These are phyloP conservation scores for Drosophila affinis DNA, from an alignment of 2,888 invertebrate species.

Conservation along the genomic window DNA sequence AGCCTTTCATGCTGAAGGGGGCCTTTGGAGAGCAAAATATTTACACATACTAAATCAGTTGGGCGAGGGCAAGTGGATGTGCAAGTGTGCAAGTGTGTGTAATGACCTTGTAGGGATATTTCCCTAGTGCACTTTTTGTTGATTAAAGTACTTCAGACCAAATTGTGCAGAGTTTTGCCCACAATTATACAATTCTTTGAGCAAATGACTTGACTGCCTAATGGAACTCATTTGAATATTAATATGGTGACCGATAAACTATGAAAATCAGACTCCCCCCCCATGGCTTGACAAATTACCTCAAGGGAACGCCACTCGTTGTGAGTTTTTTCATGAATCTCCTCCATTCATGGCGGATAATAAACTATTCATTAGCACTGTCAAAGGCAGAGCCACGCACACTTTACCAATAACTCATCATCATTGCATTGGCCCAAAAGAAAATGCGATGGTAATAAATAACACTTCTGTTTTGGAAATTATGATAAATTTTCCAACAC, in stretches of 20 bases:
- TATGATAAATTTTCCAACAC: conserved; percentile 34
- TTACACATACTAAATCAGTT: conserved; percentile 76
- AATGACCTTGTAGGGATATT: conserved; percentile 41
- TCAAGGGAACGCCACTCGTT: not conserved
- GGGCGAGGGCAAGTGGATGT: conserved; percentile 10
- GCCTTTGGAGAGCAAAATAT: conserved; percentile 72
- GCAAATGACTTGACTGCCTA: conserved; percentile 1
- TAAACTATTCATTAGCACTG: conserved; percentile 54
- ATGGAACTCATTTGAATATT: not conserved
- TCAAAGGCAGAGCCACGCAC: conserved; percentile 39
- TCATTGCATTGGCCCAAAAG: conserved; percentile 29
- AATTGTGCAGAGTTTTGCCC: conserved; percentile 19
- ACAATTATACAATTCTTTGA: conserved; percentile 41
- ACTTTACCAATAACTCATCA: conserved; percentile 47
- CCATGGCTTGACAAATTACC: conserved; percentile 35
- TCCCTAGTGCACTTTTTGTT: conserved; percentile 31
- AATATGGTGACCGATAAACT: not conserved
- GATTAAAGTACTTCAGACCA: conserved; percentile 14
- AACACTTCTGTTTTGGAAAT: conserved; percentile 33
- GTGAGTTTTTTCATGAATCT: conserved; percentile 19
- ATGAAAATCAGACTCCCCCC: not conserved
- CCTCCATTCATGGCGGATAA: conserved; percentile 32
- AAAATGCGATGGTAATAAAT: conserved; percentile 42
- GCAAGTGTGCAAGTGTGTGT: conserved; percentile 18
- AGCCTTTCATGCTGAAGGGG: conserved; percentile 56